phyloP scores from a whole-genome alignment of 2,797 vertebrate species.

The Moxostoma hubbsi region DNA sequence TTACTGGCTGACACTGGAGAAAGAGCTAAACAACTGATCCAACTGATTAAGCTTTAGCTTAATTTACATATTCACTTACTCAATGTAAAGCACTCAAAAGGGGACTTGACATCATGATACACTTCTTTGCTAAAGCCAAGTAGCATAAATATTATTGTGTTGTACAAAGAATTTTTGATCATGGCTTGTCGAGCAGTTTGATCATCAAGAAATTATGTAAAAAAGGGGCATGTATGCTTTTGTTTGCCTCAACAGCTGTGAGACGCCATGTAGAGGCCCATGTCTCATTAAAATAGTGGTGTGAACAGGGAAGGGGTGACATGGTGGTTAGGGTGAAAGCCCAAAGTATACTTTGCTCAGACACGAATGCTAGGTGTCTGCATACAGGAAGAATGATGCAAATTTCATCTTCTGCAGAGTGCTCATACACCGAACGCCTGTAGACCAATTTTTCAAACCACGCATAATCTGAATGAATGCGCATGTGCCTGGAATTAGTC shows the following conservation, averaged over 20 bases:
- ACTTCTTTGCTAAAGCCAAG: background rate
- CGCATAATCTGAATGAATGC: no score
- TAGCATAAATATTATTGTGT: constrained; percentile 1
- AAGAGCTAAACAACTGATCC: constrained; percentile 30
- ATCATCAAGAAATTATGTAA: background rate
- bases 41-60: constrained; percentile 20
- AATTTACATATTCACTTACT: constrained; percentile 27
- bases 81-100: background rate
- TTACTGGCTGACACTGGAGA: constrained; percentile 27
- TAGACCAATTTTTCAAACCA: no score
- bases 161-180: constrained; percentile 13
- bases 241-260: constrained; percentile 61
- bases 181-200: background rate
- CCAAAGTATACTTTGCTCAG: no score
- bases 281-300: constrained; percentile 57
- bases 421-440: no score
- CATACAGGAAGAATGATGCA: no score
- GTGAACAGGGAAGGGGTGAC: constrained; percentile 18
- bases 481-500: no score
- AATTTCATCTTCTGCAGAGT: no score
- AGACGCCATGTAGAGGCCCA: constrained; percentile 52
- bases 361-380: no score
- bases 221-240: constrained; percentile 47
- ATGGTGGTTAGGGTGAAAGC: constrained; percentile 25
- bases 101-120: background rate